Evolutionary conservation across 2,797 vertebrate species (phyloP), one percentile per base, ranked within the genome.

Genomic region (Sibirionetta formosa): DNA sequence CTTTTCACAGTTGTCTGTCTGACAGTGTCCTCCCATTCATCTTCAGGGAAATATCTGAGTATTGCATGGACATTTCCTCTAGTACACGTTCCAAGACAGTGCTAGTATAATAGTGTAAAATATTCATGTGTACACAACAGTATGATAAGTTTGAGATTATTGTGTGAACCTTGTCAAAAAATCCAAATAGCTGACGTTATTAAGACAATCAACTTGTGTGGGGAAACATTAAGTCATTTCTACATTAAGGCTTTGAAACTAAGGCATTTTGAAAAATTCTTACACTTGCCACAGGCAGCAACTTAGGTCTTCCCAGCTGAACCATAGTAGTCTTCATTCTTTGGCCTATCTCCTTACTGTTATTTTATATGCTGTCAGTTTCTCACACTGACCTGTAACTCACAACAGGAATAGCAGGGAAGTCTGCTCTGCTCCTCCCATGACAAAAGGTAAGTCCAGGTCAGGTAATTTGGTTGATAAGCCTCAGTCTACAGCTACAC

Each of bases 151-250:
- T 35, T 54, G 65, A 78, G 2, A 9, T 51, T 71, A 57, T 64
- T 53, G 7, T 35, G 31, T 42, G 35, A 35, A 33, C 8, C 24
- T 66, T 73, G 27, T 51, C 36, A 64, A 80, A 93, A 60, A 7
- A 50, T 31, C 56, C 63, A 46, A 69, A 66, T 60, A 63, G 40
- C 14, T 83, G 38, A 42, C 2, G 10, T 68, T 65, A 35, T 83
- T 64, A 76, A 3, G 7, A 26, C 36, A 81, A 53, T 15, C 56
- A 68, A 5, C 6, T 17, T 33, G 5, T 0, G 0, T 1, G 78
- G 27, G 42, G 17, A 44, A 44, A 29, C 17, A 9, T 36, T 70
- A 48, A 71, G 6, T 26, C 8, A 53, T 54, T 77, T 85, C 44
- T 36, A 71, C 4, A 11, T 3, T 40, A 48, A n/a, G 50, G 44